Percentiles rank a stretch among this genome's conserved stretches.
Evolutionary conservation across 2,797 vertebrate genomes (phyloP).

Genomic region (Clarias platycephalus): DNA sequence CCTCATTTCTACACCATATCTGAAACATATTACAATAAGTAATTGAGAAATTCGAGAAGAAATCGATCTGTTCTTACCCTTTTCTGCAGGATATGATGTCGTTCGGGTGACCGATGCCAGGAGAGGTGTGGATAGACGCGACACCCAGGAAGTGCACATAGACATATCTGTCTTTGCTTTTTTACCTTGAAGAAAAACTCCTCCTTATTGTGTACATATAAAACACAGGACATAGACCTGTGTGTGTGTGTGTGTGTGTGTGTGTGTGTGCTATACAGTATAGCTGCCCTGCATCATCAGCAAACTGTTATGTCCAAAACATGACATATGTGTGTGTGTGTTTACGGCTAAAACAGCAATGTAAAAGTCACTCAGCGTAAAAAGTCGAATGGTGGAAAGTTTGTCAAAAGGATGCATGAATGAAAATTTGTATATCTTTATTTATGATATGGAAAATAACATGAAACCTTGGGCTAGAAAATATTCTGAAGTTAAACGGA

Average conservation of each 20-base stretch:
- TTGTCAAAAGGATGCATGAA: background rate
- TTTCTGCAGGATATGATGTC: background rate
- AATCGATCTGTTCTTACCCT: background rate
- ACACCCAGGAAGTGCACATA: constrained; percentile 37
- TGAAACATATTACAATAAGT: background rate
- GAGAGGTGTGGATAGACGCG: constrained; percentile 13
- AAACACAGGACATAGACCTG: constrained; percentile 40
- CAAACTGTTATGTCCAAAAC: constrained; percentile 44
- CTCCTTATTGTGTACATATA: constrained; percentile 58
- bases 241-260: constrained; percentile 28
- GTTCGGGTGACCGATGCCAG: background rate
- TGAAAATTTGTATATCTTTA: background rate
- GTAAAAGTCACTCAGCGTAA: constrained; percentile 29
- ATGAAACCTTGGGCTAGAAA: too few relatives aligned
- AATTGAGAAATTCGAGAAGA: background rate
- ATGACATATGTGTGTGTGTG: constrained; percentile 20
- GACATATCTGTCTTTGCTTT: constrained; percentile 52
- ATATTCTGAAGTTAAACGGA: background rate
- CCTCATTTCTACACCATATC: too few relatives aligned
- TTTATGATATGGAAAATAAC: too few relatives aligned
- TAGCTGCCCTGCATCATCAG: constrained; percentile 26
- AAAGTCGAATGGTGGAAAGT: background rate
- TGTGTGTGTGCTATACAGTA: constrained; percentile 24
- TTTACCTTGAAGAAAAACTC: constrained; percentile 54
- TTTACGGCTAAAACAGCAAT: constrained; percentile 44